A percentile compares a stretch with the other conserved stretches of the same genome.
Evolutionary conservation across 2,888 invertebrate species (phyloP).

Genomic region (Oligia fasciuncula): DNA sequence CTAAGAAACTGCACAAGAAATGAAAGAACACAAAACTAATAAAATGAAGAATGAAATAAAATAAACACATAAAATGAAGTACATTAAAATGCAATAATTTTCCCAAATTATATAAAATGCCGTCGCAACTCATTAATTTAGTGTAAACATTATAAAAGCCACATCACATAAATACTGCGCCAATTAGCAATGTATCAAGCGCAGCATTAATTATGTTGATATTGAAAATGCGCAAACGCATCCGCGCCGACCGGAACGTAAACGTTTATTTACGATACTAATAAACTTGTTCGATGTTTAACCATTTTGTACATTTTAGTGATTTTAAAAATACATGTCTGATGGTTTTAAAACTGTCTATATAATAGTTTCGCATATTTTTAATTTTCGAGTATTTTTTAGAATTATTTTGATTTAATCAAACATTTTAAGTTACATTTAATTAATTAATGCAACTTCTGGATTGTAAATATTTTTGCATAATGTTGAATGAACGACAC

Average conservation of each 20-base stretch:
- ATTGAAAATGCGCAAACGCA: slow-evolving; percentile 66
- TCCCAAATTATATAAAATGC: slow-evolving; percentile 47
- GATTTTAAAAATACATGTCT: slow-evolving; percentile 16
- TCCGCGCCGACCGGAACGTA: slow-evolving; percentile 58
- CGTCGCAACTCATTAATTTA: slow-evolving; percentile 57
- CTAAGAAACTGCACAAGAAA: not conserved
- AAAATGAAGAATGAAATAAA: slow-evolving; percentile 27
- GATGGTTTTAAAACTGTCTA: not conserved
- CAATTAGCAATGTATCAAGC: slow-evolving; percentile 71
- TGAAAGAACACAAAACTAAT: slow-evolving; percentile 4
- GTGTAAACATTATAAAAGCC: slow-evolving; percentile 61
- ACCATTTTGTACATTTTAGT: slow-evolving; percentile 55
- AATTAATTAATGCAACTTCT: not conserved
- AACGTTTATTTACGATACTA: slow-evolving; percentile 64
- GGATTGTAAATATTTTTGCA: not conserved
- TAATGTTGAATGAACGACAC: not conserved
- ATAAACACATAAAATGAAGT: slow-evolving; percentile 32
- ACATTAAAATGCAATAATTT: slow-evolving; percentile 47
- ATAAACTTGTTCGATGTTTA: slow-evolving; percentile 60
- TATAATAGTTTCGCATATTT: not conserved
- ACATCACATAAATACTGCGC: slow-evolving; percentile 65
- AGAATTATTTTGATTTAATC: not conserved
- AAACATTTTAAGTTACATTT: not conserved
- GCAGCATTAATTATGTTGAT: slow-evolving; percentile 67
- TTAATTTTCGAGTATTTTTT: not conserved